Percentiles rank a stretch among this genome's conserved stretches.
Evolutionary conservation across 1,140 invertebrate genomes (phyloP).

Genomic region (Heliconius congener): DNA sequence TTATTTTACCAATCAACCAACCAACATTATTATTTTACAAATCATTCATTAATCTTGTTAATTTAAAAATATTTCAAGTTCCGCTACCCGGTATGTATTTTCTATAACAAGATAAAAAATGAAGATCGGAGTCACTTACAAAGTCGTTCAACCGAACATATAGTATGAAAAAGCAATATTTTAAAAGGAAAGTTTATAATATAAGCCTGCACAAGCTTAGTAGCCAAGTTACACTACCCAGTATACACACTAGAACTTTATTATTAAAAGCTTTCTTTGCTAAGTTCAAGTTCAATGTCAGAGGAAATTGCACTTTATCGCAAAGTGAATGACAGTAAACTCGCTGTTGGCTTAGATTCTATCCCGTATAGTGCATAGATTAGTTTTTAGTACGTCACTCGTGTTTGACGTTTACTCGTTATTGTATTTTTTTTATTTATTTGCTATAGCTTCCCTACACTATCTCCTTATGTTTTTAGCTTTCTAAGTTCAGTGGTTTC

Average conservation of each 20-base stretch:
- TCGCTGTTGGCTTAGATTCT: background rate
- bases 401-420: too few species aligned
- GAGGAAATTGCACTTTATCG: constrained; percentile 1
- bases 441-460: too few species aligned
- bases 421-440: background rate
- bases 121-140: too few species aligned
- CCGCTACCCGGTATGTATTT: too few species aligned
- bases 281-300: constrained; percentile 4
- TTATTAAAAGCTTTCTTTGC: background rate
- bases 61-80: too few species aligned
- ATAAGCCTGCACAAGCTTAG: background rate
- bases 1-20: too few species aligned
- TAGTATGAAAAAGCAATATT: background rate
- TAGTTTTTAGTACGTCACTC: background rate
- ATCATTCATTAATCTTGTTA: too few species aligned
- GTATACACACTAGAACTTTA: background rate
- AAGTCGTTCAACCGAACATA: too few species aligned
- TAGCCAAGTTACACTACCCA: background rate
- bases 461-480: too few species aligned
- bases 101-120: too few species aligned
- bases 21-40: too few species aligned
- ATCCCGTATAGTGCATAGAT: background rate
- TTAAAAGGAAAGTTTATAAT: background rate
- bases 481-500: too few species aligned
- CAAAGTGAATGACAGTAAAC: constrained; percentile 2